Percentiles rank a stretch among this genome's conserved stretches.
Evolutionary conservation across 2,113 vertebrate genomes (phyloP).

Genomic region (Cyrtonyx montezumae): DNA sequence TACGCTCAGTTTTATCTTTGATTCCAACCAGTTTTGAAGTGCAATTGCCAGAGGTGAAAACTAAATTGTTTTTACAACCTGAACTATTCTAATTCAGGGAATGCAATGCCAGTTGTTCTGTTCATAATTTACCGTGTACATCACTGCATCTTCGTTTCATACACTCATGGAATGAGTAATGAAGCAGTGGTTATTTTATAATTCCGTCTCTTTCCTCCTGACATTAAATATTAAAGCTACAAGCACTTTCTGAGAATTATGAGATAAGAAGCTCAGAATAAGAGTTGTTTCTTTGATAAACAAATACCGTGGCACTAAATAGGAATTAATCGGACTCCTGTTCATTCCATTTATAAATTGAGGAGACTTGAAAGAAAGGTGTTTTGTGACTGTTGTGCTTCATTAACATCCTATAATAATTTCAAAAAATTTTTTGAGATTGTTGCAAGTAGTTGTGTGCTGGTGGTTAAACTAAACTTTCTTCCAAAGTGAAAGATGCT

Average conservation of each 20-base stretch:
- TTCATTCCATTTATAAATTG: neutral
- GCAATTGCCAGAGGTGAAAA: neutral
- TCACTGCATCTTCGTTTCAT: neutral
- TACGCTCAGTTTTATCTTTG: neutral
- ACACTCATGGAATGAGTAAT: slow-evolving; percentile 22
- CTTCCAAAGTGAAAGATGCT: neutral
- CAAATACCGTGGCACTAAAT: neutral
- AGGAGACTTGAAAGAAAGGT: neutral
- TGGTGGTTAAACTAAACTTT: neutral
- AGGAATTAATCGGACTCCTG: neutral
- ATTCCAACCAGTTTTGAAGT: neutral
- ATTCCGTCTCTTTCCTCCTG: neutral
- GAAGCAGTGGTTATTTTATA: slow-evolving; percentile 23
- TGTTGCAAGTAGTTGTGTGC: neutral
- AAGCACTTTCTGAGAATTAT: slow-evolving; percentile 11
- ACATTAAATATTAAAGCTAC: slow-evolving; percentile 53
- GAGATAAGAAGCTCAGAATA: neutral
- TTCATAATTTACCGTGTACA: neutral
- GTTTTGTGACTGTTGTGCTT: neutral
- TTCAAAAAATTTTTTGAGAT: neutral
- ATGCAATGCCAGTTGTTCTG: neutral
- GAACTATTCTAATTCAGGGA: neutral
- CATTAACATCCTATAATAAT: neutral
- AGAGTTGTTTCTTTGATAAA: neutral
- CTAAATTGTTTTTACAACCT: neutral